Percentiles rank a stretch among this genome's conserved stretches.
Evolutionary conservation across 2,888 invertebrate species (phyloP).

Genomic region (Heliconius erato): DNA sequence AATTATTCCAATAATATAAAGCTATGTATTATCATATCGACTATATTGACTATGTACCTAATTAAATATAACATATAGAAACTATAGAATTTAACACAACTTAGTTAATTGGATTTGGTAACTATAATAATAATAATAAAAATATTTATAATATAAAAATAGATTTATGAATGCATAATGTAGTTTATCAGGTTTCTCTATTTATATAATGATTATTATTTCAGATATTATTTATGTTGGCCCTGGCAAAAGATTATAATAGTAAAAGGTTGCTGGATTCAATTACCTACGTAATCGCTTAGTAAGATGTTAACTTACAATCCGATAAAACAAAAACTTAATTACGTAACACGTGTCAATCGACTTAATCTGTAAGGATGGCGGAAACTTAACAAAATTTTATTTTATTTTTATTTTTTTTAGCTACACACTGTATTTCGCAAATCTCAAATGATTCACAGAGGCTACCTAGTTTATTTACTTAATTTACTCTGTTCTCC

Average conservation of each 20-base stretch:
- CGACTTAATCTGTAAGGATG: constrained; percentile 12
- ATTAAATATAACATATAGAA: no score
- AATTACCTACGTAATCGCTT: constrained; percentile 27
- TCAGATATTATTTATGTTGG: constrained; percentile 3
- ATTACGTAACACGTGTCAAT: constrained; percentile 12
- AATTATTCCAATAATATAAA: no score
- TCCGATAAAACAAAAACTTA: constrained; percentile 30
- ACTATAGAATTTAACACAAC: background rate
- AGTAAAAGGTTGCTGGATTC: constrained; percentile 29
- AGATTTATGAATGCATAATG: background rate
- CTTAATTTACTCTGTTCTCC: no score
- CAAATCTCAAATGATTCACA: no score
- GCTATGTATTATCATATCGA: no score
- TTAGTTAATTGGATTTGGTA: background rate
- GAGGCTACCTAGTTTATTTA: no score
- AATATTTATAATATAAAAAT: background rate
- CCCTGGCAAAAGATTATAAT: constrained; percentile 15
- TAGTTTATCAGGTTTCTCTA: background rate
- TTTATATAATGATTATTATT: constrained; percentile 14
- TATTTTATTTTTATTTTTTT: background rate
- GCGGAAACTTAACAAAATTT: background rate
- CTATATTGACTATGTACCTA: no score
- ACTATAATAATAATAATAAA: background rate
- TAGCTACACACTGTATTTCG: no score
- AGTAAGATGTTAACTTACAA: constrained; percentile 20